A percentile compares a stretch with the other conserved stretches of the same genome.
Evolutionary conservation across 2,888 invertebrate genomes (phyloP).

Genomic region (Brachylomia viminalis): DNA sequence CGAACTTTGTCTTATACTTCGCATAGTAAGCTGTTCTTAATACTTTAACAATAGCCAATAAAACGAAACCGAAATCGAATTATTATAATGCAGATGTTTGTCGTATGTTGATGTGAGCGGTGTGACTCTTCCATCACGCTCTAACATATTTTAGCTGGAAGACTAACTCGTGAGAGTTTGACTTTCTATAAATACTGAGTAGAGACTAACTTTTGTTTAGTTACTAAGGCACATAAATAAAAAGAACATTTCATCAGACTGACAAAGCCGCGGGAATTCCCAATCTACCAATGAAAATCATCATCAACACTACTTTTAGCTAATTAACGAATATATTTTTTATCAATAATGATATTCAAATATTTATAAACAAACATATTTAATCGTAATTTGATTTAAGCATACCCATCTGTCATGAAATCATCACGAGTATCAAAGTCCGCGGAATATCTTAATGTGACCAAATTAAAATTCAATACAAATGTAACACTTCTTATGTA

Average conservation of each 20-base stretch:
- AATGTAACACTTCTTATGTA: neutral
- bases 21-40: slow-evolving; percentile 28
- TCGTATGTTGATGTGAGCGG: neutral
- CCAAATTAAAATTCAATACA: slow-evolving; percentile 20
- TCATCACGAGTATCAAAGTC: slow-evolving; percentile 63
- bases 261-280: neutral
- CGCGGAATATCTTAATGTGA: slow-evolving; percentile 51
- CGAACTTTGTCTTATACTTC: slow-evolving; percentile 37
- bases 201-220: neutral
- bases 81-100: slow-evolving; percentile 28
- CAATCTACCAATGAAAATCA: neutral
- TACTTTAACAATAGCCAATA: slow-evolving; percentile 35
- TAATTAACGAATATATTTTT: slow-evolving; percentile 32
- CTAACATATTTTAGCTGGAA: neutral
- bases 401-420: slow-evolving; percentile 58
- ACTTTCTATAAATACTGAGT: neutral
- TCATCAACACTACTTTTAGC: neutral
- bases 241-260: neutral
- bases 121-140: neutral
- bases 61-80: slow-evolving; percentile 21
- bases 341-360: slow-evolving; percentile 42
- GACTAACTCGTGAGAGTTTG: neutral
- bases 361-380: slow-evolving; percentile 35
- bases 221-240: no score
- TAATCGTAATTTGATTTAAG: slow-evolving; percentile 47